Percentiles rank a stretch among this genome's conserved stretches.
Evolutionary conservation across 2,113 vertebrate genomes (phyloP).

Genomic region (Gnathonemus echidnorhynchus): DNA sequence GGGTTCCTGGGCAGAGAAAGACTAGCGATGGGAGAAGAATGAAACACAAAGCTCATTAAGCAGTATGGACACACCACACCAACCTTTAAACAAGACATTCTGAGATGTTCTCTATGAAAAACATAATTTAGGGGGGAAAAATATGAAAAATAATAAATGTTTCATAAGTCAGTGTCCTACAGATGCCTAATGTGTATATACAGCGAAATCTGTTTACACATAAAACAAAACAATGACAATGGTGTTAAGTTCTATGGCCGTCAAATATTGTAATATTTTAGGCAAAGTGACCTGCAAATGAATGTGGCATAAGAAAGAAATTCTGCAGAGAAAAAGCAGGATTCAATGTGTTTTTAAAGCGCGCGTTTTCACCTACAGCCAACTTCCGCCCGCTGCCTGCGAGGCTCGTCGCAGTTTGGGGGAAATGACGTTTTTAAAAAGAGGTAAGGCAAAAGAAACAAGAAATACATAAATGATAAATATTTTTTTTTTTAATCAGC

Average conservation of each 20-base stretch:
- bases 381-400: not conserved
- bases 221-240: not conserved
- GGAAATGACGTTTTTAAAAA: not conserved
- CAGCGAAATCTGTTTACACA: not conserved
- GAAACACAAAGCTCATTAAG: not conserved
- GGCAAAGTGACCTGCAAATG: not conserved
- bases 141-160: not conserved
- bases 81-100: slow-evolving; percentile 5
- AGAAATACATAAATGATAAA: not conserved
- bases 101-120: slow-evolving; percentile 5
- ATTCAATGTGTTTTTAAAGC: not conserved
- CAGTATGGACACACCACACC: slow-evolving; percentile 10
- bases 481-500: not conserved
- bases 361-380: not conserved
- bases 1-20: slow-evolving; percentile 96
- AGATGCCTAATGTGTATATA: not conserved
- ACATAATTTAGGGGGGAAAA: slow-evolving; percentile 25
- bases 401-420: not conserved
- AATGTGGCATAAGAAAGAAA: not conserved
- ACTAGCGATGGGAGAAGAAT: slow-evolving; percentile 65
- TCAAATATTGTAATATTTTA: not conserved
- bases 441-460: not conserved
- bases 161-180: not conserved
- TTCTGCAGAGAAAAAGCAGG: not conserved
- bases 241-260: not conserved